Percentiles rank a stretch among this genome's conserved stretches.
phyloP scores from a whole-genome alignment of 2,113 vertebrate genomes.

The Tachycineta bicolor region DNA sequence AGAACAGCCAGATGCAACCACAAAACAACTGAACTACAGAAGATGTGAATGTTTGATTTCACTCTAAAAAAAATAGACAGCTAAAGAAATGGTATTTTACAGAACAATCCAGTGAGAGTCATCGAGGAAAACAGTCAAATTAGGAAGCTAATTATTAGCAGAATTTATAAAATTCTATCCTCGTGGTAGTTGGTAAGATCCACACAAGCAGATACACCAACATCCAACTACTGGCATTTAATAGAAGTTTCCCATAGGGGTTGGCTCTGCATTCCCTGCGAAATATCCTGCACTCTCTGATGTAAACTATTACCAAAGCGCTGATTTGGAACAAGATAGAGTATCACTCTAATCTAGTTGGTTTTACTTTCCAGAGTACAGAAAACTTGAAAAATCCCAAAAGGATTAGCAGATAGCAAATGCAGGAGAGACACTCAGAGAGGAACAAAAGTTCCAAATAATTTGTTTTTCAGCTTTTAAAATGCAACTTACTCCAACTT shows the following conservation, averaged over 20 bases:
- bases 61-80: background rate
- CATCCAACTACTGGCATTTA: background rate
- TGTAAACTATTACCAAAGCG: background rate
- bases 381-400: background rate
- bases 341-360: background rate
- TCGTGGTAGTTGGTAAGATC: accelerated
- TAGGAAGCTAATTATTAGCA: background rate
- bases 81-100: background rate
- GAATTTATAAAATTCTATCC: background rate
- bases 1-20: background rate
- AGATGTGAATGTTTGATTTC: background rate
- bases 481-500: background rate
- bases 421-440: background rate
- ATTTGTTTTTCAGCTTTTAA: background rate
- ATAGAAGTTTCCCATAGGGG: background rate
- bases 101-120: background rate
- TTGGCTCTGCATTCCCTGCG: background rate
- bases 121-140: background rate
- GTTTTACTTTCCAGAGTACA: background rate
- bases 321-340: background rate
- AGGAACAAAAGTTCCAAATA: background rate
- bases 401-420: background rate
- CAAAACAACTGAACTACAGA: background rate
- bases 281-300: background rate
- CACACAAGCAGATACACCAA: background rate